Base-by-base conservation (phyloP, 2,113 vertebrate species). In the Pachyramphus minor region DNA sequence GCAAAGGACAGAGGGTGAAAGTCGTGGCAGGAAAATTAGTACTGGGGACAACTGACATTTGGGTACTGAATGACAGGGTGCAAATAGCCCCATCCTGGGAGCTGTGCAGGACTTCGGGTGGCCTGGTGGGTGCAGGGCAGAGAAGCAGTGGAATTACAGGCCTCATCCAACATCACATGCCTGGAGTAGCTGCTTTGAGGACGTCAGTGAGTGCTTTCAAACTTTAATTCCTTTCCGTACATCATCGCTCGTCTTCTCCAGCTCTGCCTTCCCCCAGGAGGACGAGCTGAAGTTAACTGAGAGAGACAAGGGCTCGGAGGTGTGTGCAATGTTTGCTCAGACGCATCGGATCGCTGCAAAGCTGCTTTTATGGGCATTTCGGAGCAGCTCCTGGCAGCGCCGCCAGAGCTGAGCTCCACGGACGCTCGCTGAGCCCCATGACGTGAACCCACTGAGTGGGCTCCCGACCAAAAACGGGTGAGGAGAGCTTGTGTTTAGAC, bases 341-440 rank as follows among this genome's bases (percentile, higher is more conserved):
- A 90, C 0, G 2, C 84, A 31, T 11, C 6, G 0, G 25, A 66
- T 62, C 19, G 1, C 77, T 39, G 62, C 85, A 87, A 3, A 95
- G 88, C 87, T 82, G 91, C 96, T 97, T 97, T 96, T 96, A 95
- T 96, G 97, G 96, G 93, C 93, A 96, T 97, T 92, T 95, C 6
- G 0, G 42, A 87, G 95, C 33, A 0, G 75, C 63, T 90, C 35
- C 89, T 83, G 96, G 92, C 94, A 94, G 79, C 62, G 0, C 69
- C 1, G 12, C 85, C 3, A 2, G 8, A 49, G 83, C 80, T 1
- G 6, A 85, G 71, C 33, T 18, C 79, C 0, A 1, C 18, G 20
- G 68, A 44, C 1, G 1, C 59, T 47, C 3, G 4, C 78, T 4
- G 15, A 24, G 2, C 75, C 93, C 59, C 5, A 0, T 59, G 78